These are phyloP conservation scores for Steinernema hermaphroditum DNA, from an alignment of 2,888 invertebrate genomes.

Conservation along the genomic window DNA sequence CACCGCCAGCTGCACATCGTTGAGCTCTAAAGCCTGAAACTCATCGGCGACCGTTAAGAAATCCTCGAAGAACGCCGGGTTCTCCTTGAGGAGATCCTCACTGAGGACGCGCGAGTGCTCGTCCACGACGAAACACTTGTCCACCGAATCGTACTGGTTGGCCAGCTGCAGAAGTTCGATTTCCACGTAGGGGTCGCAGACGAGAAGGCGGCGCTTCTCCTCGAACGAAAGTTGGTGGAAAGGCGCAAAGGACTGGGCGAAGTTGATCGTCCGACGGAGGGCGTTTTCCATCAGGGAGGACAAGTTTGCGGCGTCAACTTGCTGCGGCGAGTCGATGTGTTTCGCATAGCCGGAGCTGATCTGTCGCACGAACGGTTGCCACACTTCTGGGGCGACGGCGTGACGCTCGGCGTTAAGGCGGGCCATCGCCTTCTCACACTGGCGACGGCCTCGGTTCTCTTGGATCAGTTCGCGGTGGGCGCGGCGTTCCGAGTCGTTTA, in stretches of 20 bases:
- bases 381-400: neutral
- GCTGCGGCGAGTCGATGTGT: neutral
- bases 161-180: neutral
- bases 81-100: neutral
- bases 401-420: slow-evolving; percentile 6
- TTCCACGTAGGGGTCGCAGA: neutral
- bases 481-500: slow-evolving; percentile 68
- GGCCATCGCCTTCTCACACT: slow-evolving; percentile 8
- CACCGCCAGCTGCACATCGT: slow-evolving; percentile 6
- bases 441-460: slow-evolving; percentile 65
- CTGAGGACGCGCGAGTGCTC: neutral
- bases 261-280: slow-evolving; percentile 7
- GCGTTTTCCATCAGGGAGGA: neutral
- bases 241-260: neutral
- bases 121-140: slow-evolving; percentile 1
- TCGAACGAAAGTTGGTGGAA: neutral
- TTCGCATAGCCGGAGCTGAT: slow-evolving; percentile 11
- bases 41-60: neutral
- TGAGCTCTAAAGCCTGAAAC: slow-evolving; percentile 10
- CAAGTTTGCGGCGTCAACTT: neutral
- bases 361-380: neutral
- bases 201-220: neutral
- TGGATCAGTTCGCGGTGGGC: slow-evolving; percentile 69
- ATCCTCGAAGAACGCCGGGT: neutral
- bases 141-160: slow-evolving; percentile 3